Base-by-base conservation (phyloP, 2,888 invertebrate species). In the Furcula furcula region DNA sequence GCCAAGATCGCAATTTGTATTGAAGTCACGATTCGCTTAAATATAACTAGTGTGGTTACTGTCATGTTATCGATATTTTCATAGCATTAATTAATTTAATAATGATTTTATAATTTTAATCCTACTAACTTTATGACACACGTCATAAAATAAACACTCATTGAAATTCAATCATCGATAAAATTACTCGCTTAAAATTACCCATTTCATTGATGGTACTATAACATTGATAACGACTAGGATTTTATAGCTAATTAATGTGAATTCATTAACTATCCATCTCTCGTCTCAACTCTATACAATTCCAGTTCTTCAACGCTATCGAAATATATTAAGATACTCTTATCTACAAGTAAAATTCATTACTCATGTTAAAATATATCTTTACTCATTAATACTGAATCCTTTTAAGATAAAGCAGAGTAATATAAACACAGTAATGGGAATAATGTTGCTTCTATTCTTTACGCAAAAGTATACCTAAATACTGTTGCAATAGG, bases 11-110 rank as follows among this genome's bases (percentile, higher is more conserved):
- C 26, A 26, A 26, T 35, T 40, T 46, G 33, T 33, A 40, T 42
- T 52, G 49, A 46, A 55, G 63, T 66, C 55, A 60, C 60, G 62
- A 42, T 28, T 43, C 32, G 29, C 20, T 36, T 26, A 44, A 44
- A 40, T 37, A 31, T 30, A 26, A 27, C 7, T 30, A 34, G 10
- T 36, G 27, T 15, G 14, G 27, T 27, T 6, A 23, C 5, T 6
- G 7, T 5, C 11, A 14, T 14, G 7, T 3, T 26, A 14, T 14
- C 25, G 13, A 14, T 26, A 14, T n/a, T 11, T n/a, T n/a, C n/a
- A n/a, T n/a, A n/a, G n/a, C n/a, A n/a, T n/a, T n/a, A n/a, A n/a
- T n/a, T n/a, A n/a, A n/a, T n/a, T n/a, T n/a, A n/a, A n/a, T n/a
- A n/a, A n/a, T n/a, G n/a, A n/a, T n/a, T n/a, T n/a, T n/a, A n/a